Percentiles rank a stretch among this genome's conserved stretches.
phyloP scores from a whole-genome alignment of 2,113 vertebrate genomes.

The Psittacus erithacus region DNA sequence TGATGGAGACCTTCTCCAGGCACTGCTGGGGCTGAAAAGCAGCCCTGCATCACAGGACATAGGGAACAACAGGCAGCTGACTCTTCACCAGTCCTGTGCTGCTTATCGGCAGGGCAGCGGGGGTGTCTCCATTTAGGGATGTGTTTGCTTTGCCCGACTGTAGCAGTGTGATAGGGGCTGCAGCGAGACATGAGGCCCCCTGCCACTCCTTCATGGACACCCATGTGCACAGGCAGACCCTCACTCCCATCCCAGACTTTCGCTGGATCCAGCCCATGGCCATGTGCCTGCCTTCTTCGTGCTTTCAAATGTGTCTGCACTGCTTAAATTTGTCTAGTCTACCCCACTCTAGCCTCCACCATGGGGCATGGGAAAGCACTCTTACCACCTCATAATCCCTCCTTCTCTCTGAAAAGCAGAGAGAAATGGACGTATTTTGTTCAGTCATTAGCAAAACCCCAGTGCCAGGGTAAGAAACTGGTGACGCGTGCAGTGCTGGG shows the following conservation, averaged over 20 bases:
- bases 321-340: background rate
- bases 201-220: accelerated
- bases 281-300: accelerated
- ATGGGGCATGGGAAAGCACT: accelerated
- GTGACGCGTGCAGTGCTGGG: accelerated
- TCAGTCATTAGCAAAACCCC: background rate
- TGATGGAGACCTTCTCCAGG: background rate
- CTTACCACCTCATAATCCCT: background rate
- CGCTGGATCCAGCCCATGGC: accelerated
- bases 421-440: background rate
- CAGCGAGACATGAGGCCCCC: background rate
- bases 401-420: background rate
- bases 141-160: constrained; percentile 59
- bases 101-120: background rate
- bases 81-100: background rate
- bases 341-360: background rate
- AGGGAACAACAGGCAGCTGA: background rate
- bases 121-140: constrained; percentile 9
- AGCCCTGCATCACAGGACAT: background rate
- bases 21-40: background rate
- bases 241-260: background rate
- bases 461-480: background rate
- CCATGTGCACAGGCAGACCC: accelerated
- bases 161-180: background rate
- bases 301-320: background rate